phyloP scores from a whole-genome alignment of 2,113 vertebrate genomes.

The Martes martes region DNA sequence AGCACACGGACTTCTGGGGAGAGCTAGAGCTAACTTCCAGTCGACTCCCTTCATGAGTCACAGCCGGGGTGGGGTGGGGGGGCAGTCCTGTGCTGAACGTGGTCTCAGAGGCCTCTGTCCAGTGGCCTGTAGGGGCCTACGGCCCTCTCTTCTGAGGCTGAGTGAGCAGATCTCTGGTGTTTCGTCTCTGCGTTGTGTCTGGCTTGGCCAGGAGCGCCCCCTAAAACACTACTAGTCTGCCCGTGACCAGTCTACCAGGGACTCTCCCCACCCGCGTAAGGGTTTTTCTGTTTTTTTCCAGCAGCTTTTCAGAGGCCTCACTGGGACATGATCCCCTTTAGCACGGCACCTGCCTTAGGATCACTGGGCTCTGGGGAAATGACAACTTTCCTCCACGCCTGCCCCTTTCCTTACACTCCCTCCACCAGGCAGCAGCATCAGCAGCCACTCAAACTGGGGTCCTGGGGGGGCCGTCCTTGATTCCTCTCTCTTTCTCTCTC shows the following conservation, averaged over 20 bases:
- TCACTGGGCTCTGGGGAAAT: neutral
- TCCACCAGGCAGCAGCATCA: neutral
- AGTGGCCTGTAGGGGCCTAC: rapidly evolving
- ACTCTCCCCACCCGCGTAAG: too few species aligned
- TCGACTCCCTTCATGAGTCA: neutral
- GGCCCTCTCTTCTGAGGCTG: neutral
- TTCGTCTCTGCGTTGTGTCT: neutral
- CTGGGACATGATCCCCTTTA: neutral
- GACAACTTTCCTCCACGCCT: neutral
- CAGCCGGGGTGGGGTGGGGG: neutral
- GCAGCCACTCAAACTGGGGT: neutral
- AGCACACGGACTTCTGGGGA: neutral
- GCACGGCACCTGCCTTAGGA: neutral
- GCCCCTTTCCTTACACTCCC: neutral
- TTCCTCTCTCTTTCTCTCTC: neutral
- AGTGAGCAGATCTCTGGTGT: neutral
- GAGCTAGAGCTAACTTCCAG: neutral
- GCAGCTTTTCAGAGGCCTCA: neutral
- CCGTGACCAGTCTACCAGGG: neutral
- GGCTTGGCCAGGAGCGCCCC: neutral
- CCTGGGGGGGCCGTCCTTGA: neutral
- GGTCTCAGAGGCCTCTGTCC: neutral
- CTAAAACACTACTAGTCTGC: too few species aligned
- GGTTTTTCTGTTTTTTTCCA: neutral
- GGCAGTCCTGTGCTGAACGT: rapidly evolving